Conservation (phyloP, 2,113 vertebrate species). For the Dasypus novemcinctus region DNA sequence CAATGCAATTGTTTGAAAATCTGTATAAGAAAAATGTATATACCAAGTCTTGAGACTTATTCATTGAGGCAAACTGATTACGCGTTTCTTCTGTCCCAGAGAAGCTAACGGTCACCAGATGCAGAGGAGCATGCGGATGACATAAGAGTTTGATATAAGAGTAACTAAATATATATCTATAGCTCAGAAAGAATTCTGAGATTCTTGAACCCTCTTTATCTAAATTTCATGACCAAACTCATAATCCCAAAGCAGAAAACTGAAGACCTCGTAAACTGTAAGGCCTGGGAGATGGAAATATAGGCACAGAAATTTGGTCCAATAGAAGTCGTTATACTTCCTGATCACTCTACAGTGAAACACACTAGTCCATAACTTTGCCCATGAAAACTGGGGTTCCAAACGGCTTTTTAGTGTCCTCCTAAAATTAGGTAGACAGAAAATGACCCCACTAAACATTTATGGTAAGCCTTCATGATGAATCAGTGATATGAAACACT, state of each 20-base stretch:
- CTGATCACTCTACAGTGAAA: not conserved
- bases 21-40: not conserved
- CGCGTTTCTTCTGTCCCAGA: not conserved
- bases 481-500: not conserved
- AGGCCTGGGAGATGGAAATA: not conserved
- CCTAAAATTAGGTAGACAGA: not conserved
- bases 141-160: not conserved
- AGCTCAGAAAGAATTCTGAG: not conserved
- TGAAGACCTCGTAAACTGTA: not conserved
- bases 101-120: not conserved
- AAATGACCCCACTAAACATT: not conserved
- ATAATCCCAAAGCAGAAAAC: not conserved
- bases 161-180: not conserved
- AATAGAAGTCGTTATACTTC: not conserved
- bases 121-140: not conserved
- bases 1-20: not conserved
- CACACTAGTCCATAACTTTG: not conserved
- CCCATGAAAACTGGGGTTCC: accelerated
- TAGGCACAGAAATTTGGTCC: not conserved
- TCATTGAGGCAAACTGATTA: not conserved
- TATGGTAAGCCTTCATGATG: not conserved
- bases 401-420: not conserved
- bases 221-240: not conserved
- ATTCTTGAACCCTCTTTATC: not conserved
- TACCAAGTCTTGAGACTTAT: not conserved